Evolutionary conservation across 2,888 invertebrate genomes (phyloP).

Genomic region (Sphaerophoria rueppellii): DNA sequence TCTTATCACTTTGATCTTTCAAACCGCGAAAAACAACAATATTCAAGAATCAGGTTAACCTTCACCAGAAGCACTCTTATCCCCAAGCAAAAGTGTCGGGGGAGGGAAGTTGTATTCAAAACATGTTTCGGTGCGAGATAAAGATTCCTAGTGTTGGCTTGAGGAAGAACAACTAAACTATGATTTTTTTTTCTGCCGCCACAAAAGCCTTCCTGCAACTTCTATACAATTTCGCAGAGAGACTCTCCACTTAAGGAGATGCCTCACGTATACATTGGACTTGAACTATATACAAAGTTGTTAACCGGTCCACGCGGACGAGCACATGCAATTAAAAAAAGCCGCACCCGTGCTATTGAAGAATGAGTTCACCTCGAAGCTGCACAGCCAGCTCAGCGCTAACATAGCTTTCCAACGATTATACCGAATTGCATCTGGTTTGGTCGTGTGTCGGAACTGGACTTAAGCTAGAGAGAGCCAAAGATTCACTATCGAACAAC

Average conservation of each 20-base stretch:
- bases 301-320: conserved; percentile 65
- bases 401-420: too few relatives aligned
- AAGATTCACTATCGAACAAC: conserved; percentile 55
- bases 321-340: conserved; percentile 72
- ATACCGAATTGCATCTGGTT: not conserved
- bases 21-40: conserved; percentile 58
- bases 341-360: conserved; percentile 67
- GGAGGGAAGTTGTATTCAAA: conserved; percentile 32
- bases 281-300: conserved; percentile 68
- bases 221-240: not conserved
- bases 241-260: conserved; percentile 21
- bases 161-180: conserved; percentile 55
- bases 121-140: conserved; percentile 61
- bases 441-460: conserved; percentile 3
- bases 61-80: conserved; percentile 55
- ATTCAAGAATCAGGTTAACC: conserved; percentile 72
- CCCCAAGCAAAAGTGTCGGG: not conserved
- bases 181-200: conserved; percentile 25
- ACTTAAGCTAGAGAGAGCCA: conserved; percentile 23
- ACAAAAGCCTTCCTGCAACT: conserved; percentile 29
- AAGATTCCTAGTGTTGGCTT: conserved; percentile 64
- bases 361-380: conserved; percentile 54
- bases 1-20: conserved; percentile 67
- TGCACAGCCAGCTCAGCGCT: not conserved
- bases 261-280: conserved; percentile 57